Evolutionary conservation across 2,797 vertebrate species (phyloP).

Genomic region (Pantherophis vulpinus): DNA sequence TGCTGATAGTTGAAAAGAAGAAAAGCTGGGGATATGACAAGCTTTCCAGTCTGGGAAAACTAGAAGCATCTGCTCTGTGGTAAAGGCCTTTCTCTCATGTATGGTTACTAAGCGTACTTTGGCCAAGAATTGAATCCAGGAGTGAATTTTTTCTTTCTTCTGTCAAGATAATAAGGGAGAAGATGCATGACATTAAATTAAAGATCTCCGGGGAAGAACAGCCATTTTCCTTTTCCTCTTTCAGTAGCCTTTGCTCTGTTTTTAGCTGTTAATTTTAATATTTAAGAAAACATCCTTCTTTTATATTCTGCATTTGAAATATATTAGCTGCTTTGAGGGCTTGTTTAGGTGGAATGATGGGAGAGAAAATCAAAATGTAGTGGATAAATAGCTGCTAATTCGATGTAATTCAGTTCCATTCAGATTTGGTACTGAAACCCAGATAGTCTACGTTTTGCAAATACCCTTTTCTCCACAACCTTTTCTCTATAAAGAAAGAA

Average conservation of each 20-base stretch:
- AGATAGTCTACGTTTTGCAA: background rate
- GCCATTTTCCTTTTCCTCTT: background rate
- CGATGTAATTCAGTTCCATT: background rate
- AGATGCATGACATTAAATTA: background rate
- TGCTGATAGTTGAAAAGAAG: background rate
- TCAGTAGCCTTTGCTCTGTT: background rate
- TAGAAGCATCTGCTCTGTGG: background rate
- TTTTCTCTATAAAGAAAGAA: background rate
- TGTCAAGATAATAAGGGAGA: background rate
- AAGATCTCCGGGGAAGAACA: background rate
- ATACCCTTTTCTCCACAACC: background rate
- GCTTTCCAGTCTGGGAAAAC: background rate
- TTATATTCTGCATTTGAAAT: background rate
- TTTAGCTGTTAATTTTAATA: background rate
- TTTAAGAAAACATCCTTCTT: background rate
- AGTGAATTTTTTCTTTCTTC: background rate
- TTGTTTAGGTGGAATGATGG: background rate
- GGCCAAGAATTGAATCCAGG: background rate
- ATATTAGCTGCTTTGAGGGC: background rate
- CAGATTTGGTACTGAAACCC: background rate
- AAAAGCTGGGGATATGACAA: background rate
- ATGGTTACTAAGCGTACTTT: background rate
- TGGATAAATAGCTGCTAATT: background rate
- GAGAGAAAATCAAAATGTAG: background rate
- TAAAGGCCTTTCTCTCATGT: background rate